Conservation (phyloP, 2,113 vertebrate genomes). For the Passer domesticus region DNA sequence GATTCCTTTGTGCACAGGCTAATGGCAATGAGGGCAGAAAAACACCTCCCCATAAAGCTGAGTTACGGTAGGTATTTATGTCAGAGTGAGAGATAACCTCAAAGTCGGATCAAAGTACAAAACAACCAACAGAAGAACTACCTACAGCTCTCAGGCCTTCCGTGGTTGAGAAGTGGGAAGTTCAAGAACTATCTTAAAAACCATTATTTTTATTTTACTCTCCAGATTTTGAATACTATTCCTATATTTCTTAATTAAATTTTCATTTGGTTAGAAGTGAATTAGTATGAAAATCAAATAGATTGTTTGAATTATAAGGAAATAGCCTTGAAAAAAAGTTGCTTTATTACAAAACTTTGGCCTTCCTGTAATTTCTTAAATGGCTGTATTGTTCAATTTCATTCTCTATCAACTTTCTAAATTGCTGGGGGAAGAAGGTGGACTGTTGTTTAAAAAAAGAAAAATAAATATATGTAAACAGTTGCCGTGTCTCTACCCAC, state of each 20-base stretch:
- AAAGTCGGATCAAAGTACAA: neutral
- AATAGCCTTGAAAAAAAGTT: neutral
- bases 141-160: neutral
- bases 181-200: neutral
- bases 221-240: neutral
- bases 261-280: neutral
- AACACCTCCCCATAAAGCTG: neutral
- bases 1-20: neutral
- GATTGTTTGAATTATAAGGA: neutral
- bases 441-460: neutral
- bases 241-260: neutral
- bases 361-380: neutral
- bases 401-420: neutral
- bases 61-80: neutral
- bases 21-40: neutral
- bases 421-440: neutral
- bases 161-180: neutral
- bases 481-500: neutral
- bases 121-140: neutral
- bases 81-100: neutral
- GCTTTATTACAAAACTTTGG: slow-evolving; percentile 13
- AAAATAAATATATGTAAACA: neutral
- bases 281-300: neutral
- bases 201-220: neutral
- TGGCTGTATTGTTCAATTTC: neutral